Percentiles rank a stretch among this genome's conserved stretches.
phyloP scores from a whole-genome alignment of 2,797 vertebrate genomes.

The Danio choprae region DNA sequence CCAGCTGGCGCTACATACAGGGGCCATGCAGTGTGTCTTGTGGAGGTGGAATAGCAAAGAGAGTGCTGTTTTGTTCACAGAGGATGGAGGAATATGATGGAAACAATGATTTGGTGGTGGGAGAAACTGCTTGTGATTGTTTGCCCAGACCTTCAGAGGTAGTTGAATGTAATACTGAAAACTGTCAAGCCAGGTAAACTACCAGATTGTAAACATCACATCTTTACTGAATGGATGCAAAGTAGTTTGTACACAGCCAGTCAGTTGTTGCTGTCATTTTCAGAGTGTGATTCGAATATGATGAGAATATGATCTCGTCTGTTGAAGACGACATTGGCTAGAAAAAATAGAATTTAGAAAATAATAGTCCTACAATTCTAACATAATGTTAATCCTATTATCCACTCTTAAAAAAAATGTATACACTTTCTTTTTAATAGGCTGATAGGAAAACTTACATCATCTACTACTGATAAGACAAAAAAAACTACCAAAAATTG shows the following conservation, averaged over 20 bases:
- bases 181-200: slow-evolving; percentile 81
- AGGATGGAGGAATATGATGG: slow-evolving; percentile 50
- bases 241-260: background rate
- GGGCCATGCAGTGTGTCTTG: slow-evolving; percentile 84
- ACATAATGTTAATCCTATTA: too few relatives aligned
- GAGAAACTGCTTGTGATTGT: slow-evolving; percentile 14
- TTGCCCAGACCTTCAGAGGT: background rate
- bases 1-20: slow-evolving; percentile 82
- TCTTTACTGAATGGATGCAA: background rate
- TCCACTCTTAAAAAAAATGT: too few relatives aligned
- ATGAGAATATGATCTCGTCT: too few relatives aligned
- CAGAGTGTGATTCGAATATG: too few relatives aligned
- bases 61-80: slow-evolving; percentile 80
- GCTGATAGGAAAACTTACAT: too few relatives aligned
- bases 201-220: background rate
- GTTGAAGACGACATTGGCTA: too few relatives aligned
- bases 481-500: too few relatives aligned
- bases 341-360: too few relatives aligned
- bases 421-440: too few relatives aligned
- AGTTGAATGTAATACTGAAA: slow-evolving; percentile 7
- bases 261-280: too few relatives aligned
- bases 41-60: slow-evolving; percentile 80
- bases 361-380: too few relatives aligned
- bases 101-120: slow-evolving; percentile 9
- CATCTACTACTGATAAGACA: too few relatives aligned